Percentiles rank a stretch among this genome's conserved stretches.
These are phyloP conservation scores for Rhodinocichla rosea DNA, from an alignment of 2,113 vertebrate genomes.

Conservation along the genomic window DNA sequence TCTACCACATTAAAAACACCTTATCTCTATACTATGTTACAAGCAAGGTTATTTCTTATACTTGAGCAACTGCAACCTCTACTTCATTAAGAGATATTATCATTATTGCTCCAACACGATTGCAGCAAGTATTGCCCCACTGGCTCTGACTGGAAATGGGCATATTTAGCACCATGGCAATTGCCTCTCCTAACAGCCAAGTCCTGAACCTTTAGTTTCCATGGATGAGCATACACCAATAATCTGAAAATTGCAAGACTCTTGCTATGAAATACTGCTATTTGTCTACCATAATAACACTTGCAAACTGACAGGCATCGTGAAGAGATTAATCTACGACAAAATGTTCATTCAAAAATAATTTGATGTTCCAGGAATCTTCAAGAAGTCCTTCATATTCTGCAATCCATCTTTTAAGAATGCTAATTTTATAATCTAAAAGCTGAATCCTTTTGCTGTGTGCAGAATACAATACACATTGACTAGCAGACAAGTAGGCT, in stretches of 20 bases:
- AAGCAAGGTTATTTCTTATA: not conserved
- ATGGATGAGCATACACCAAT: not conserved
- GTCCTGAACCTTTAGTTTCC: not conserved
- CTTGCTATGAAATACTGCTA: not conserved
- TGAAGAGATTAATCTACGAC: not conserved
- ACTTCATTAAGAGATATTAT: not conserved
- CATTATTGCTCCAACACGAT: not conserved
- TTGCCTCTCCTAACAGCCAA: not conserved
- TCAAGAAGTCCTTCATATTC: not conserved
- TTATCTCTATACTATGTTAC: not conserved
- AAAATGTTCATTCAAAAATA: slow-evolving; percentile 32
- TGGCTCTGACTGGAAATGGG: not conserved
- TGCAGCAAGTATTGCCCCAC: not conserved
- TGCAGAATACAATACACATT: not conserved
- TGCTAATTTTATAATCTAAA: slow-evolving; percentile 30
- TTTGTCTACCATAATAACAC: not conserved
- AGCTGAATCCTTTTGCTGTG: not conserved
- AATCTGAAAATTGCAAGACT: not conserved
- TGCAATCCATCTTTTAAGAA: slow-evolving; percentile 32
- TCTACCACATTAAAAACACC: not conserved
- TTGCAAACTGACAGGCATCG: not conserved
- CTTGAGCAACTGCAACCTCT: not conserved
- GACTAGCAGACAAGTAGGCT: not conserved
- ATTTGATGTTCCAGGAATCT: not conserved
- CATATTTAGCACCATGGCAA: not conserved